Percentiles rank a stretch among this genome's conserved stretches.
phyloP scores from a whole-genome alignment of 2,888 invertebrate species.

The Aelia acuminata region DNA sequence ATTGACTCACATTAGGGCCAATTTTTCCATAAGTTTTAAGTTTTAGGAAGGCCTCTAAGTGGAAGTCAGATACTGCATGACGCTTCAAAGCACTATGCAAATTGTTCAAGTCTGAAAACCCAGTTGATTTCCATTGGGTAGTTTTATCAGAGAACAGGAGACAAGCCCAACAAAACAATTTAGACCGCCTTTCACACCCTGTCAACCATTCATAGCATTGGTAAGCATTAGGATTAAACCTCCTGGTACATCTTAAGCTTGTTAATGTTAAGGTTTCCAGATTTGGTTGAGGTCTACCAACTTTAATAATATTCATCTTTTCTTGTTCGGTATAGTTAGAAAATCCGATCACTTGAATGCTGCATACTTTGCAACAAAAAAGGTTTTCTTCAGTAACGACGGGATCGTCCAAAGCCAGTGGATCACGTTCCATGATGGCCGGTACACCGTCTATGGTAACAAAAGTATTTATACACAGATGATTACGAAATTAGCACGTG shows the following conservation, averaged over 20 bases:
- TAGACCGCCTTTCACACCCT: slow-evolving; percentile 5
- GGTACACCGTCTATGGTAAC: not conserved
- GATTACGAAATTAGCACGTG: not conserved
- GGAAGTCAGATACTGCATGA: not conserved
- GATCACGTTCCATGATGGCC: not conserved
- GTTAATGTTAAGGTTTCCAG: not conserved
- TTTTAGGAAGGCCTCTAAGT: not conserved
- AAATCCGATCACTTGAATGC: not conserved
- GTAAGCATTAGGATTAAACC: not conserved
- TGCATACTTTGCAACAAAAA: not conserved
- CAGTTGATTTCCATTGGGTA: not conserved
- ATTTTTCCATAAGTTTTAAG: not conserved
- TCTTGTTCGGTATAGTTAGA: not conserved
- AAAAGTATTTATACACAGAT: not conserved
- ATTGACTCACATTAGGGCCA: not conserved
- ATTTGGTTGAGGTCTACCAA: not conserved
- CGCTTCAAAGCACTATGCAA: not conserved
- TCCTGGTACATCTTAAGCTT: not conserved
- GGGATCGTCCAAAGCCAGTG: not conserved
- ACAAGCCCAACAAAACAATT: not conserved
- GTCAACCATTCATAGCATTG: not conserved
- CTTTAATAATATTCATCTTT: not conserved
- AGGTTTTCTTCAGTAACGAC: not conserved
- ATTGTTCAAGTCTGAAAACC: not conserved
- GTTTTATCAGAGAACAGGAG: not conserved